A percentile compares a stretch with the other conserved stretches of the same genome.
phyloP scores from a whole-genome alignment of 2,797 vertebrate species.

The Netta rufina region DNA sequence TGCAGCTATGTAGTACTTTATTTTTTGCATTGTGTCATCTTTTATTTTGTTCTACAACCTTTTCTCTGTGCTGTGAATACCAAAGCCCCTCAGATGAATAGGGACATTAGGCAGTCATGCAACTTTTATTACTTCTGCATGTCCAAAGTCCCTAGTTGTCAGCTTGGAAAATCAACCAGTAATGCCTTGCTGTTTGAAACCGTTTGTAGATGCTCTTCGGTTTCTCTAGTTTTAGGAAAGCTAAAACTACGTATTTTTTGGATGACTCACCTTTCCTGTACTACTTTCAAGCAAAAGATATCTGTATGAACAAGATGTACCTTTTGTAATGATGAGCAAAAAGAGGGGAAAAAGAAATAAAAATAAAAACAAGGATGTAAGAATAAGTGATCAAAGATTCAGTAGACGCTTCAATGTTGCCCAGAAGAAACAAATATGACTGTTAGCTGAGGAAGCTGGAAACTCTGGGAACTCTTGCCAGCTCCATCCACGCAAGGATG shows the following conservation, averaged over 20 bases:
- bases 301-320: background rate
- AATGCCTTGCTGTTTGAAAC: background rate
- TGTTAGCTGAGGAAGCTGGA: background rate
- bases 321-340: background rate
- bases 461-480: background rate
- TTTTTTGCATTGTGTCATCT: background rate
- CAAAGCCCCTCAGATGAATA: background rate
- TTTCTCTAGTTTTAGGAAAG: background rate
- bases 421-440: accelerated
- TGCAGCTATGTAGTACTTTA: accelerated
- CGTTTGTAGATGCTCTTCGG: background rate
- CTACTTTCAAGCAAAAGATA: background rate
- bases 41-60: background rate
- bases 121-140: background rate
- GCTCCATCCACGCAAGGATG: accelerated
- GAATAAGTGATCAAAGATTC: background rate
- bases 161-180: background rate
- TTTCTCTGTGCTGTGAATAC: background rate
- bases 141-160: background rate
- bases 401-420: background rate
- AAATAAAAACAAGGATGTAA: background rate
- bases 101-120: background rate
- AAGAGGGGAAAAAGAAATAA: background rate
- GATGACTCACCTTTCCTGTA: background rate
- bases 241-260: background rate